These are phyloP conservation scores for Agrotis puta DNA, from an alignment of 2,888 invertebrate species.

Conservation along the genomic window DNA sequence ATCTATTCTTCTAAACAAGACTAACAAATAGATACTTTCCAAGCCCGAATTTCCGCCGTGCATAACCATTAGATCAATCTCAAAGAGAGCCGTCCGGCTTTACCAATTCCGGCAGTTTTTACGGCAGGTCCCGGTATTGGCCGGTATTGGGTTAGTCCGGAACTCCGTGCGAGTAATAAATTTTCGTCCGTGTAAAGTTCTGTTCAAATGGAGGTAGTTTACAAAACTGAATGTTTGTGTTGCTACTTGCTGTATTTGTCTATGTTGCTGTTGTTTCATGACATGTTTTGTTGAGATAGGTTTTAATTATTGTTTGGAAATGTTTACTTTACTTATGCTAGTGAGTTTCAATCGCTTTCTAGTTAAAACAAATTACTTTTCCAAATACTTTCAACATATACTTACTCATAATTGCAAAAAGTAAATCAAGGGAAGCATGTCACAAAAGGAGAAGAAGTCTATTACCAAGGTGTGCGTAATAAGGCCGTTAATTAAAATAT, in stretches of 20 bases:
- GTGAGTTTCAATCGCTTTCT: not conserved
- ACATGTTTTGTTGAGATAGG: constrained; percentile 13
- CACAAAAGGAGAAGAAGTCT: not conserved
- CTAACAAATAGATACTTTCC: constrained; percentile 13
- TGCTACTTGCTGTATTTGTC: constrained; percentile 29
- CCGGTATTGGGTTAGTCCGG: constrained; percentile 44
- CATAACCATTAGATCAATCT: constrained; percentile 48
- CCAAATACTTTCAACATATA: not conserved
- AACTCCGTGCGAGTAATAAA: constrained; percentile 45
- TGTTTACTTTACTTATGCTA: not conserved
- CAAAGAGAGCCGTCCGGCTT: constrained; percentile 45
- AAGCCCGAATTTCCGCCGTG: constrained; percentile 1
- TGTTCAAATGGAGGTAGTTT: constrained; percentile 48
- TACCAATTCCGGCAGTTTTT: constrained; percentile 44
- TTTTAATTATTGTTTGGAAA: constrained; percentile 24
- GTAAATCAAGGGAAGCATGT: not conserved
- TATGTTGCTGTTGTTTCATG: constrained; percentile 11
- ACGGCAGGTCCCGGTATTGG: constrained; percentile 33
- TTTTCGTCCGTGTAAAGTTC: constrained; percentile 41
- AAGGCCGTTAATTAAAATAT: not conserved
- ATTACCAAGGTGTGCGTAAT: not conserved
- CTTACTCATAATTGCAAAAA: not conserved
- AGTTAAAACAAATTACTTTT: too few relatives aligned
- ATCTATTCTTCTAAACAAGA: not conserved
- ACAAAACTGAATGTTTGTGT: constrained; percentile 43